Percentiles rank a stretch among this genome's conserved stretches.
phyloP scores from a whole-genome alignment of 2,888 invertebrate species.

The Stomorhina lunata region DNA sequence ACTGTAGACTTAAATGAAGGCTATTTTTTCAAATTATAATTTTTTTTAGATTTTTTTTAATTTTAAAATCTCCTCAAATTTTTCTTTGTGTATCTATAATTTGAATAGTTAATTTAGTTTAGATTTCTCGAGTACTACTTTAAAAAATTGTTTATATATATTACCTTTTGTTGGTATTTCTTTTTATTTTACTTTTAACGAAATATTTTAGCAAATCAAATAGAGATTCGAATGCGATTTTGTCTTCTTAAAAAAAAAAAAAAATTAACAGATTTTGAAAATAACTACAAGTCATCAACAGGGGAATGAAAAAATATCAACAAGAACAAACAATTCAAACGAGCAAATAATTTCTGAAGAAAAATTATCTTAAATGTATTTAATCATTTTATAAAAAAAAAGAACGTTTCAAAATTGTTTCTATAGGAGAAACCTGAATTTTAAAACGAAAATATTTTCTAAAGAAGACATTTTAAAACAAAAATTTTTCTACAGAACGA shows the following conservation, averaged over 20 bases:
- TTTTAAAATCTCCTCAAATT: neutral
- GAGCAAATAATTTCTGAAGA: conserved; percentile 20
- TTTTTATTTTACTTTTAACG: neutral
- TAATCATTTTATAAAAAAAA: neutral
- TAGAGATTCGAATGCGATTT: neutral
- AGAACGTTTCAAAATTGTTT: no score
- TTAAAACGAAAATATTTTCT: no score
- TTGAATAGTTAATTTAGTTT: conserved; percentile 50
- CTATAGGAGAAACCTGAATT: no score
- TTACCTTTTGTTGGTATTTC: conserved; percentile 20
- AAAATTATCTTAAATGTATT: neutral
- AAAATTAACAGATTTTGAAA: conserved; percentile 64
- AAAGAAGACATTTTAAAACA: no score
- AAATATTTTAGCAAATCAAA: conserved; percentile 20
- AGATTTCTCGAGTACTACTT: conserved; percentile 27
- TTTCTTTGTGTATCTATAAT: conserved; percentile 31
- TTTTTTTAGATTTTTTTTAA: neutral
- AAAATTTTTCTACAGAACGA: no score
- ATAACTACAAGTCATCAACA: conserved; percentile 65
- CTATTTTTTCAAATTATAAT: no score
- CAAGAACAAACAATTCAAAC: conserved; percentile 49
- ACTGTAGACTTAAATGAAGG: no score
- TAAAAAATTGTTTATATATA: conserved; percentile 15
- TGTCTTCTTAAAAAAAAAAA: neutral
- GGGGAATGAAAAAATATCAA: conserved; percentile 31